phyloP scores from a whole-genome alignment of 2,113 vertebrate species.

The Forbesichthys papilliferus region DNA sequence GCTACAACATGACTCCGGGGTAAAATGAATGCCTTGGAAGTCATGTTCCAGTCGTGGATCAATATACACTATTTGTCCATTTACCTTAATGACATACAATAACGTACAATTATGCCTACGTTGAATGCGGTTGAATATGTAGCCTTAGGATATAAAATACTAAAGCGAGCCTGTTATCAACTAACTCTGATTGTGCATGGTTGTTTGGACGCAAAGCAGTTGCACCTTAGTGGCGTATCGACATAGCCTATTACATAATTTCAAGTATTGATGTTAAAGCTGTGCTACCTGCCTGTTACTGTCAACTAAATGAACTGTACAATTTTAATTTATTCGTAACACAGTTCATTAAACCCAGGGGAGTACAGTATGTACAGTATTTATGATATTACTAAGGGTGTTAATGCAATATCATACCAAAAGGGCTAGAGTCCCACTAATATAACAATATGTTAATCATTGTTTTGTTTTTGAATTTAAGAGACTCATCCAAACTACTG shows the following conservation, averaged over 20 bases:
- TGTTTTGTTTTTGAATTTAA: constrained; percentile 44
- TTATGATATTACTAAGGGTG: constrained; percentile 2
- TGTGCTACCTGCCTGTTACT: constrained; percentile 24
- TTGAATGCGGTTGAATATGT: constrained; percentile 50
- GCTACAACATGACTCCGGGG: constrained; percentile 32
- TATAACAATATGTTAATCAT: neutral
- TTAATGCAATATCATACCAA: constrained; percentile 3
- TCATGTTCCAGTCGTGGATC: constrained; percentile 38
- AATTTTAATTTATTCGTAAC: neutral
- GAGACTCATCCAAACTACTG: constrained; percentile 6
- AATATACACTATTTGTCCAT: constrained; percentile 46
- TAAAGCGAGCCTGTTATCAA: constrained; percentile 22
- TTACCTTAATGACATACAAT: constrained; percentile 37
- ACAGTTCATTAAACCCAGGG: constrained; percentile 14
- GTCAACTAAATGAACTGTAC: constrained; percentile 5
- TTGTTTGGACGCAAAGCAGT: constrained; percentile 29
- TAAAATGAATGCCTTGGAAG: constrained; percentile 30
- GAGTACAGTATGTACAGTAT: constrained; percentile 5
- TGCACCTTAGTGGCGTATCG: constrained; percentile 27
- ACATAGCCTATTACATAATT: constrained; percentile 5
- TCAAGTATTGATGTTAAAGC: constrained; percentile 33
- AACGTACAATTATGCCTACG: constrained; percentile 40
- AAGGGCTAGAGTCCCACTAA: constrained; percentile 16
- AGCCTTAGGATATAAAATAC: constrained; percentile 32
- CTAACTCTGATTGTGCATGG: constrained; percentile 56